Evolutionary conservation across 2,888 invertebrate genomes (phyloP).

Genomic region (Cataglyphis cursor): DNA sequence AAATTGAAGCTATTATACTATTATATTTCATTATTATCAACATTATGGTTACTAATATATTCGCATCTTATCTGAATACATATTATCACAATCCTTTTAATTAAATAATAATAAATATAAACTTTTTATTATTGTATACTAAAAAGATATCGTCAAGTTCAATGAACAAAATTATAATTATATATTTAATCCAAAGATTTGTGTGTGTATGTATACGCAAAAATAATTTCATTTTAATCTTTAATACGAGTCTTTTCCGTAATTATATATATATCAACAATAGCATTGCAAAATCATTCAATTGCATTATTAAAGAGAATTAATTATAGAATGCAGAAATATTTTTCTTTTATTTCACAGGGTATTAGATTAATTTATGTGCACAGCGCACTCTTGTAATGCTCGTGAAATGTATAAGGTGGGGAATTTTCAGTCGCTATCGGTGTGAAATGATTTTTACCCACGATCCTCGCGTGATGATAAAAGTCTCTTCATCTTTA

Average conservation of each 20-base stretch:
- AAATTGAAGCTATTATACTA: constrained; percentile 4
- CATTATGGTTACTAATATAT: not conserved
- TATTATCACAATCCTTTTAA: not conserved
- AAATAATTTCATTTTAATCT: not conserved
- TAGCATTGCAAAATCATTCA: not conserved
- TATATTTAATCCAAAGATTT: no score
- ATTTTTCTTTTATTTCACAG: not conserved
- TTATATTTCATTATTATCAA: not conserved
- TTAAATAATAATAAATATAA: not conserved
- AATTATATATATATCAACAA: not conserved
- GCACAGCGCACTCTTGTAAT: constrained; percentile 4
- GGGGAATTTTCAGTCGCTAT: not conserved
- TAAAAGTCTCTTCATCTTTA: constrained; percentile 39
- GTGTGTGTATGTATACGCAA: no score
- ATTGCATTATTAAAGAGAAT: not conserved
- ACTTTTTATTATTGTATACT: not conserved
- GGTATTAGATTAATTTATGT: not conserved
- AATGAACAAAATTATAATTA: not conserved
- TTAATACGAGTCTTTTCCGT: not conserved
- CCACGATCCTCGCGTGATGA: constrained; percentile 34
- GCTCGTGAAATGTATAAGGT: constrained; percentile 9
- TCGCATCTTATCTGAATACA: not conserved
- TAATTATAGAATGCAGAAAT: not conserved
- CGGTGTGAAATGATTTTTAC: constrained; percentile 41
- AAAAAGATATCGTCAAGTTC: not conserved